phyloP scores from a whole-genome alignment of 2,888 invertebrate species.

The Lasioglossum leucozonium region DNA sequence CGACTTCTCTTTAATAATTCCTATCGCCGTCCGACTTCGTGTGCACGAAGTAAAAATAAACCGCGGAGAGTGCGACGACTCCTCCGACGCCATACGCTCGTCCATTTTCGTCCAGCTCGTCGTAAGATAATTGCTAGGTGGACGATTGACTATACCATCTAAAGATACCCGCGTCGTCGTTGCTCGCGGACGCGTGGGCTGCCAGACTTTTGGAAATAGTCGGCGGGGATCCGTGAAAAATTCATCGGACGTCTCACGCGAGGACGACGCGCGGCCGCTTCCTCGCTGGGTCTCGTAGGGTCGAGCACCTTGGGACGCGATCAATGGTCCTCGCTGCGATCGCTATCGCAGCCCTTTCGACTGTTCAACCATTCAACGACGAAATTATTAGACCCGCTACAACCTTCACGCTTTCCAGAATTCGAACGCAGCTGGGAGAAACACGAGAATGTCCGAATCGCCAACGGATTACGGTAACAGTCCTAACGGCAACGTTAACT shows the following conservation, averaged over 20 bases:
- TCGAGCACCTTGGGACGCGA: constrained; percentile 39
- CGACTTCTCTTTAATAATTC: constrained; percentile 30
- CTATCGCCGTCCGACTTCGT: background rate
- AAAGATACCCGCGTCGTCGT: constrained; percentile 26
- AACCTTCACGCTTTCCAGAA: background rate
- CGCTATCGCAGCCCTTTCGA: background rate
- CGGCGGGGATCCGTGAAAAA: constrained; percentile 18
- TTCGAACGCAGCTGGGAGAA: too few relatives aligned
- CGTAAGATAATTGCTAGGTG: constrained; percentile 2
- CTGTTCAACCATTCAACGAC: background rate
- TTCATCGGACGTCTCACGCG: constrained; percentile 41
- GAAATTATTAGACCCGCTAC: too few relatives aligned
- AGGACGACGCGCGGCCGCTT: background rate
- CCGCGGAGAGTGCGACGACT: constrained; percentile 23
- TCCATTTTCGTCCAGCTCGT: constrained; percentile 1
- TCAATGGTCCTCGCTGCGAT: constrained; percentile 34
- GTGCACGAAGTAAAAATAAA: background rate
- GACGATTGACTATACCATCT: background rate
- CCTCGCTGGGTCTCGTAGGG: constrained; percentile 34
- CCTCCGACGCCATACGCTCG: background rate
- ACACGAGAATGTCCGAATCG: too few relatives aligned
- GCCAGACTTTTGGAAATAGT: background rate
- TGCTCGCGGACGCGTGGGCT: constrained; percentile 9
- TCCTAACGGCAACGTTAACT: too few relatives aligned
- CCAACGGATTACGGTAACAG: too few relatives aligned